phyloP scores from a whole-genome alignment of 2,113 vertebrate species.

The Choloepus hoffmanni region DNA sequence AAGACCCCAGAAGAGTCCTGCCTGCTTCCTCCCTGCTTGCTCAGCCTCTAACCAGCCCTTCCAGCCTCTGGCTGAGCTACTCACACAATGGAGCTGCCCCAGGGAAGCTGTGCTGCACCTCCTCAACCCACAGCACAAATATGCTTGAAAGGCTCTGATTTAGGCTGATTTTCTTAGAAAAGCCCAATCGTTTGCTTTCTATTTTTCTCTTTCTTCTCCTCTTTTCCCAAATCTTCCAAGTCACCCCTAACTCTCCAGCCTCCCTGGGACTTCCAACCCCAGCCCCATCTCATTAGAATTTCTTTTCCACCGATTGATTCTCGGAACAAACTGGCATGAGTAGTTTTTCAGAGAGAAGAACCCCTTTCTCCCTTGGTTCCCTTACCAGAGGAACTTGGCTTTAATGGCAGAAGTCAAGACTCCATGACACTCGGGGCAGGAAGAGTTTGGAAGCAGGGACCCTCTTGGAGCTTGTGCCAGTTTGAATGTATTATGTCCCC shows the following conservation, averaged over 20 bases:
- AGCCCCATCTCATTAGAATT: not conserved
- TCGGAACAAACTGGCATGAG: not conserved
- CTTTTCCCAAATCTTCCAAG: not conserved
- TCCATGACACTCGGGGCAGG: not conserved
- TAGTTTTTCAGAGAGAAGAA: not conserved
- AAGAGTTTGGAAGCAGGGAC: not conserved
- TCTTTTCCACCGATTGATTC: not conserved
- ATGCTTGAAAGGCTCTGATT: not conserved
- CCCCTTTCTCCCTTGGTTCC: not conserved
- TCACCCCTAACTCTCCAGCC: not conserved
- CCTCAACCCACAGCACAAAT: not conserved
- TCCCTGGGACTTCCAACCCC: not conserved
- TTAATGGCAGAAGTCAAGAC: not conserved
- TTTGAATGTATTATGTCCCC: too few species aligned
- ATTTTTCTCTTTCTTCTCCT: not conserved
- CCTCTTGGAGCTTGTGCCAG: too few species aligned
- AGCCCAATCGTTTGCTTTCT: not conserved
- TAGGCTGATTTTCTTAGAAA: not conserved
- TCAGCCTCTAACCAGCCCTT: not conserved
- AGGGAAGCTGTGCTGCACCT: not conserved
- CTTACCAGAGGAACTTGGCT: not conserved
- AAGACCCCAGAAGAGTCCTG: not conserved
- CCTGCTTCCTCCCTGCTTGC: not conserved
- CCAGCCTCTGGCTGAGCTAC: not conserved
- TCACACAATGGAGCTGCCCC: not conserved